Base-by-base conservation (phyloP, 2,113 vertebrate genomes). In the Prochilodus magdalenae region DNA sequence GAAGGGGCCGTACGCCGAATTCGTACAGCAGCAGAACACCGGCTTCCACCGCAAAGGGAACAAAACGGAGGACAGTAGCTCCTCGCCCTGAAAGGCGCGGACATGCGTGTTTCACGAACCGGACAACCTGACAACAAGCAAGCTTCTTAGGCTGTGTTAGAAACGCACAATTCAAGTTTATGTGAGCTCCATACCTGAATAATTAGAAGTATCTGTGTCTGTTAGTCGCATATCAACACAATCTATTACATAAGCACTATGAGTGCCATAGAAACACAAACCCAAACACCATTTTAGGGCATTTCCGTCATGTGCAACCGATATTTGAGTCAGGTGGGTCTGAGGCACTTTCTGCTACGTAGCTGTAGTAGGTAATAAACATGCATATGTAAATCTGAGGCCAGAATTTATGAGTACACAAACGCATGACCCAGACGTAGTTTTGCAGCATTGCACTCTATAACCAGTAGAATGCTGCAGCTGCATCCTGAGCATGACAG, bases 11-110 rank as follows among this genome's bases (percentile, higher is more conserved):
- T 97, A 96, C 20, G 86, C 91, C 4, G 27, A 80, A 3, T 87
- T 96, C 47, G 92, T 93, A 22, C 87, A 88, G 40, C 90, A 88
- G 20, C 84, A 87, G 82, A 91, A 91, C 18, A 85, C 51, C 0
- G 65, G 90, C 65, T 90, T 93, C 76, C 83, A 89, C 10, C 89
- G 89, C 26, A 75, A 84, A 26, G 40, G 86, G 22, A 80, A 88
- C n/a, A 75, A 20, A n/a, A 60, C 24, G 1, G 7, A 2, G 18
- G 57, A 60, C n/a, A 13, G 11, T n/a, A 26, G 8, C 57, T 60
- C n/a, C 11, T 60, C 57, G 12, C 26, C 65, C 65, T 36, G 30
- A 67, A 30, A 67, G 65, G 6, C 16, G 16, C 5, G n/a, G n/a
- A n/a, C 27, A 67, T 8, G 16, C 26, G 0, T 13, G 12, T 63